Evolutionary conservation across 2,797 vertebrate species (phyloP).

Genomic region (Clamator glandarius): DNA sequence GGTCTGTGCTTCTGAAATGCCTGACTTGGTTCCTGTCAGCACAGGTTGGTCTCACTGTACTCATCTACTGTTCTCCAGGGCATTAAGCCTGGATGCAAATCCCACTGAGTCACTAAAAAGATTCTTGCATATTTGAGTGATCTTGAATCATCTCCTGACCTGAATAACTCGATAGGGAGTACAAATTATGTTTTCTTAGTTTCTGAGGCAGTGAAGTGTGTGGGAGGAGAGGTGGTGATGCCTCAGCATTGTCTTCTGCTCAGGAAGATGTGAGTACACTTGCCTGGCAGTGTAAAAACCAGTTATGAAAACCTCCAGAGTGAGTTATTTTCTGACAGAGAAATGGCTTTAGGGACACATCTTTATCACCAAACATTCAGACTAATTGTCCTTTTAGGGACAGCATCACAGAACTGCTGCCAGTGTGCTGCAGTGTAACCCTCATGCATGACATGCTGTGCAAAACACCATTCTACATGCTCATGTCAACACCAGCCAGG

Average conservation of each 20-base stretch:
- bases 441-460: accelerated
- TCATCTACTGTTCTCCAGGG: not conserved
- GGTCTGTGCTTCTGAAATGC: not conserved
- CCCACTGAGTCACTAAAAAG: not conserved
- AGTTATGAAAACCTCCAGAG: not conserved
- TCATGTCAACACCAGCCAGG: not conserved
- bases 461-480: not conserved
- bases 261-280: not conserved
- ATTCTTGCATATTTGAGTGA: not conserved
- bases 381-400: not conserved
- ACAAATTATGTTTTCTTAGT: not conserved
- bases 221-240: not conserved
- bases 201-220: not conserved
- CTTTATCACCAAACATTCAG: not conserved
- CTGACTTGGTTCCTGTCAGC: not conserved
- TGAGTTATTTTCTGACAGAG: not conserved
- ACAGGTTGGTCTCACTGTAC: not conserved
- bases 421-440: not conserved
- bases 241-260: not conserved
- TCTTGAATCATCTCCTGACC: not conserved
- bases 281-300: not conserved
- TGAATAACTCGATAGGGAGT: not conserved
- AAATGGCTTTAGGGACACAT: not conserved
- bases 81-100: not conserved
- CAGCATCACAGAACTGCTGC: not conserved